Percentiles rank a stretch among this genome's conserved stretches.
phyloP scores from a whole-genome alignment of 2,888 invertebrate genomes.

The Agapostemon virescens region DNA sequence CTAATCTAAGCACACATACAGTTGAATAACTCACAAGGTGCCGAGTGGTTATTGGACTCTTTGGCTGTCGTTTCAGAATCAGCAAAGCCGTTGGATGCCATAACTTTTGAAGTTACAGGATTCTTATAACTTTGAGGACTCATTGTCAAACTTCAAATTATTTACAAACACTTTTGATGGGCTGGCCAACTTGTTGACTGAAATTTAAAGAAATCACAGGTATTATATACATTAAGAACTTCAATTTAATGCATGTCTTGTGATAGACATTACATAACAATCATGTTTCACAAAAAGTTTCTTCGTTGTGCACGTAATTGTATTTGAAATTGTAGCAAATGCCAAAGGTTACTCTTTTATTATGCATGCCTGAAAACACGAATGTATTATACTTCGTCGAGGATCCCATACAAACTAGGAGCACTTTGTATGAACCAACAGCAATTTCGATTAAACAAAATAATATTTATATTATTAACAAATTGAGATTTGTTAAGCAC shows the following conservation, averaged over 20 bases:
- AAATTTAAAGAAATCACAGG: conserved; percentile 41
- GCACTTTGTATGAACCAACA: background rate
- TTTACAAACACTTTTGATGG: conserved; percentile 48
- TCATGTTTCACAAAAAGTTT: background rate
- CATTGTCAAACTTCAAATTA: conserved; percentile 77
- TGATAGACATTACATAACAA: background rate
- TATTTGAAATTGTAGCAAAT: conserved; percentile 55
- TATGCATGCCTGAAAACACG: conserved; percentile 64
- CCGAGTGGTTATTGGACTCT: conserved; percentile 76
- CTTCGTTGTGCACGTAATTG: conserved; percentile 15
- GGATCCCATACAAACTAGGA: background rate
- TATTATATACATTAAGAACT: background rate
- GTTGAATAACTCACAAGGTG: conserved; percentile 80
- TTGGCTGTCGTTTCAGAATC: conserved; percentile 67
- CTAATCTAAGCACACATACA: conserved; percentile 80
- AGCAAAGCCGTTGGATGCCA: conserved; percentile 78
- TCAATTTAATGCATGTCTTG: background rate
- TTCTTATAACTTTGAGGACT: conserved; percentile 82
- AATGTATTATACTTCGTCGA: conserved; percentile 25
- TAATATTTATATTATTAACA: background rate
- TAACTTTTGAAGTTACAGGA: conserved; percentile 77
- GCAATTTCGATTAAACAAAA: background rate
- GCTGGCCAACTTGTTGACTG: conserved; percentile 59
- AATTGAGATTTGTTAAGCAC: background rate
- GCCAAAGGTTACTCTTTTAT: conserved; percentile 73